Evolutionary conservation across 1,140 invertebrate genomes (phyloP).

Genomic region (Onthophagus taurus): DNA sequence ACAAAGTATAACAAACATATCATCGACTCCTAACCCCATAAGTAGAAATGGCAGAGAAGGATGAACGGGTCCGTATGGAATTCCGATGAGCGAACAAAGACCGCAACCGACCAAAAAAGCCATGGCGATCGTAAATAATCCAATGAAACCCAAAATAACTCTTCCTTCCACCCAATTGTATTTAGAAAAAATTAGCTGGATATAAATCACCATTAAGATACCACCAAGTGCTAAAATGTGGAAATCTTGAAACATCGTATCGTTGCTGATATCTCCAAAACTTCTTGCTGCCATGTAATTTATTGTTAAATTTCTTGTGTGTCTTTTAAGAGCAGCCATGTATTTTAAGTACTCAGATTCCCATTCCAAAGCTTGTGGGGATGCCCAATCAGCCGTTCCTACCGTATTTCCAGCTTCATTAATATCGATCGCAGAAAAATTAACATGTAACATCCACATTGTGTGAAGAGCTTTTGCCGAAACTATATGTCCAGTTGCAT

Average conservation of each 20-base stretch:
- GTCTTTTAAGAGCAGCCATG: conserved; percentile 37
- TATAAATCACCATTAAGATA: conserved; percentile 62
- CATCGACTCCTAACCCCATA: conserved; percentile 70
- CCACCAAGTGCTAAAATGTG: conserved; percentile 59
- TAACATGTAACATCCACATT: conserved; percentile 54
- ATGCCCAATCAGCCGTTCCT: conserved; percentile 63
- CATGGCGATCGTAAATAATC: conserved; percentile 62
- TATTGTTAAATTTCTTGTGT: conserved; percentile 38
- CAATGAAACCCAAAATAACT: conserved; percentile 41
- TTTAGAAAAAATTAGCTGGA: conserved; percentile 62
- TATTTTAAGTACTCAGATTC: conserved; percentile 51
- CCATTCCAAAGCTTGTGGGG: conserved; percentile 52
- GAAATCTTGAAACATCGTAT: conserved; percentile 62
- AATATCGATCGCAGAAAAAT: conserved; percentile 54
- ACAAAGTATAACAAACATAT: conserved; percentile 74
- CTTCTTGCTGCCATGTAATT: conserved; percentile 59
- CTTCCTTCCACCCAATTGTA: conserved; percentile 66
- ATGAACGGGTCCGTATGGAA: conserved; percentile 74
- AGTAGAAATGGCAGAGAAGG: conserved; percentile 71
- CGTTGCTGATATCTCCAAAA: conserved; percentile 60
- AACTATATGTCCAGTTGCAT: conserved; percentile 52
- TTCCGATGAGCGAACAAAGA: conserved; percentile 59
- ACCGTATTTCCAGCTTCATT: conserved; percentile 55
- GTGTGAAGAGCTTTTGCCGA: conserved; percentile 52
- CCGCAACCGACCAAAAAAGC: conserved; percentile 65